These are phyloP conservation scores for Drosophila cardini DNA, from an alignment of 1,140 invertebrate genomes.

Conservation along the genomic window DNA sequence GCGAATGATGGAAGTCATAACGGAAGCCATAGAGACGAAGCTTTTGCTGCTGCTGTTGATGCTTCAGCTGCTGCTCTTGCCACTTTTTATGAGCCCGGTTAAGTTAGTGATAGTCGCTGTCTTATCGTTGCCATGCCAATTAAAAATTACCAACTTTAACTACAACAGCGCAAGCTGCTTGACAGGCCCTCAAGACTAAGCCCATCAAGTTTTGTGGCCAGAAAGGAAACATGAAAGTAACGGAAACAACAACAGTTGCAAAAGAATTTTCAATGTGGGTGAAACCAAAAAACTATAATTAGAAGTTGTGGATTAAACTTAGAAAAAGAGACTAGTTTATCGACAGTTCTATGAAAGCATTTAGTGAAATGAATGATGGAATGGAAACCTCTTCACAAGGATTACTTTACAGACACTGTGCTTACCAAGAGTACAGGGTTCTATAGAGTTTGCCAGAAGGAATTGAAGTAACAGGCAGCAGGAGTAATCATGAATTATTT, in stretches of 20 bases:
- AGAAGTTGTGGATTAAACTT: no score
- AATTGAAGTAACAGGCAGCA: no score
- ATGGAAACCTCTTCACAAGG: no score
- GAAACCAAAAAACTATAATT: not conserved
- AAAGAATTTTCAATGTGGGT: not conserved
- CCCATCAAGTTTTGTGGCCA: slow-evolving; percentile 12
- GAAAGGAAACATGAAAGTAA: not conserved
- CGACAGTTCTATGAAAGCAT: no score
- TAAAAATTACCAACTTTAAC: slow-evolving; percentile 73
- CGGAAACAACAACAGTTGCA: not conserved
- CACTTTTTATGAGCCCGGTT: slow-evolving; percentile 69
- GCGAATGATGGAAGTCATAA: slow-evolving; percentile 53
- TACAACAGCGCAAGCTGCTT: slow-evolving; percentile 61
- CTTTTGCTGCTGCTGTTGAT: slow-evolving; percentile 7
- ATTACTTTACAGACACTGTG: no score
- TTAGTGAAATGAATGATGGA: no score
- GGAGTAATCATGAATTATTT: no score
- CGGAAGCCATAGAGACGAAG: slow-evolving; percentile 60
- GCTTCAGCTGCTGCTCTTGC: slow-evolving; percentile 18
- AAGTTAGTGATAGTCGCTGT: slow-evolving; percentile 67
- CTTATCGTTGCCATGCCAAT: slow-evolving; percentile 74
- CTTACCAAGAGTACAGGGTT: no score
- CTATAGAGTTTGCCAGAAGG: no score
- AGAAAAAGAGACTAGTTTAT: no score
- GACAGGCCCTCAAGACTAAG: slow-evolving; percentile 61